phyloP scores from a whole-genome alignment of 2,113 vertebrate genomes.

The Sula dactylatra region DNA sequence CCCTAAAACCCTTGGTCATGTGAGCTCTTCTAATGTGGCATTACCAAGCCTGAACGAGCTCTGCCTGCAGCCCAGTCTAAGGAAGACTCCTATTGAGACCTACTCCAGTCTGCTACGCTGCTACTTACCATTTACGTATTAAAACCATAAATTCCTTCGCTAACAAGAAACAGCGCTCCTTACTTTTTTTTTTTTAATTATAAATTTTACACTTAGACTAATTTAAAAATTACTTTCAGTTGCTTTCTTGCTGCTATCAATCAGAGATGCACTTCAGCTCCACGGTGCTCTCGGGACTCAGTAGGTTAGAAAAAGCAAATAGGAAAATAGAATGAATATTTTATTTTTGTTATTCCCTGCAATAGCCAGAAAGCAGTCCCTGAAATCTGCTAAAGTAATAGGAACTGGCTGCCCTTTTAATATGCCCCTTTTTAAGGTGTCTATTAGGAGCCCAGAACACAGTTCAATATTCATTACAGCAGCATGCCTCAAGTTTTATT shows the following conservation, averaged over 20 bases:
- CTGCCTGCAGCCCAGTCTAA: not conserved
- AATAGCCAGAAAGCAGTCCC: not conserved
- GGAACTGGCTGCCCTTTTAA: not conserved
- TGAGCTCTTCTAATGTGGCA: not conserved
- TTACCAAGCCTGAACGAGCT: not conserved
- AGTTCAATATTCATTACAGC: not conserved
- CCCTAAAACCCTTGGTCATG: not conserved
- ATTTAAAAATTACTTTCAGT: not conserved
- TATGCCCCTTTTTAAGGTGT: not conserved
- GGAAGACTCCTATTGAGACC: not conserved
- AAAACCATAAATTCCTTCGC: not conserved
- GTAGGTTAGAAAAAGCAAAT: constrained; percentile 6
- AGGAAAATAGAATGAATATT: constrained; percentile 19
- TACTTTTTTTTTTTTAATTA: not conserved
- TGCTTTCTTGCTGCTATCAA: not conserved
- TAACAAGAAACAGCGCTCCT: not conserved
- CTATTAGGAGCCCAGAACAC: not conserved
- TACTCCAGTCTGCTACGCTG: not conserved
- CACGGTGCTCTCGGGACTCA: not conserved
- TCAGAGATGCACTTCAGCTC: constrained; percentile 16
- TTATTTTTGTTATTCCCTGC: constrained; percentile 4
- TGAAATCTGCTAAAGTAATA: constrained; percentile 14
- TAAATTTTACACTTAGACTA: not conserved
- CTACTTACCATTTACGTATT: not conserved
- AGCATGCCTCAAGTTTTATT: not conserved